Base-by-base conservation (phyloP, 2,888 invertebrate species). In the Campoplex nolae region DNA sequence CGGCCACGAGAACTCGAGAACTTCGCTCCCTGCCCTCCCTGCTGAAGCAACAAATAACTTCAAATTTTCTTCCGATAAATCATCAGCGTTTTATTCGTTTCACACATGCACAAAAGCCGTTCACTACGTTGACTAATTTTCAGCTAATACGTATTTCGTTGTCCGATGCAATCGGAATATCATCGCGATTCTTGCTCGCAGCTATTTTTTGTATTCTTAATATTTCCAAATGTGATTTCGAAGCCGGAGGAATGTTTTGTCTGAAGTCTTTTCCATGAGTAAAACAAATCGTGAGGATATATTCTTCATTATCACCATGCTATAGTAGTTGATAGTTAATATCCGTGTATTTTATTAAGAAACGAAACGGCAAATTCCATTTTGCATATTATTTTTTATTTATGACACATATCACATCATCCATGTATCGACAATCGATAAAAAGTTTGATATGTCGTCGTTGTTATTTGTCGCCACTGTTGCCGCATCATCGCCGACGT, bases 391-490 rank as follows among this genome's bases (percentile, higher is more conserved):
- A 28, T 28, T 58, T 28, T 28, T 58, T 56, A 23, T 9, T 56
- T 58, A 4, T 28, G 32, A 51, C 1, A 38, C 6, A 6, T 1
- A 51, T 51, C 62, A 23, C 23, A 16, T 62, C 6, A 62, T 32
- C 62, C 16, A 62, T 62, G 32, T 62, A 62, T 62, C 62, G 32
- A 62, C 62, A 62, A 32, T 32, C 62, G 62, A 62, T 32, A 16
- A 28, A 9, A 32, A 62, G 16, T 62, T 32, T 28, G 28, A 13
- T 45, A 13, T 11, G 51, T n/a, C 6, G 51, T 51, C 51, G 51
- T 4, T 0, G 16, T 16, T 16, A 7, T 51, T 1, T 1, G 42
- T 1, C 51, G 51, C 18, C 51, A 18, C 51, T 51, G 45, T 38
- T 38, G 38, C 38, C 38, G 38, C 38, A 38, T 38, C 38, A 38